These are phyloP conservation scores for Vollenhovia emeryi DNA, from an alignment of 1,140 invertebrate species.

Conservation along the genomic window DNA sequence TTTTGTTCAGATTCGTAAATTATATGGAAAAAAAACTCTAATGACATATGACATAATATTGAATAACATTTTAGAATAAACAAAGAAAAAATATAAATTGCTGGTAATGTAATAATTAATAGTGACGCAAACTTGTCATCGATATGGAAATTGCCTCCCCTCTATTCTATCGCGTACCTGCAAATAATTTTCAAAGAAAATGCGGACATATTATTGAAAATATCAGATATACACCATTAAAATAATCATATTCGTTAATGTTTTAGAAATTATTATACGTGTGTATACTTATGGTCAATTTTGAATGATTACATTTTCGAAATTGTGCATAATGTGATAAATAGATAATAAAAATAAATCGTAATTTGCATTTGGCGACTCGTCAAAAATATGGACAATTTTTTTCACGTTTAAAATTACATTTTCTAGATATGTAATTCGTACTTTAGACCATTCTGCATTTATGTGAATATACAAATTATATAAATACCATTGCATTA, in stretches of 20 bases:
- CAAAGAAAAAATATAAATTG: too few species aligned
- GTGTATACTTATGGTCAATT: not conserved
- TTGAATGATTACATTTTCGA: not conserved
- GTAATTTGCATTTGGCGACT: not conserved
- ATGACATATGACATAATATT: not conserved
- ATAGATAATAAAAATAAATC: not conserved
- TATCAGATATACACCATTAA: not conserved
- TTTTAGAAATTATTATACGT: not conserved
- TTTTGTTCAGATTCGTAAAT: not conserved
- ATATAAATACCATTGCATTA: conserved; percentile 55
- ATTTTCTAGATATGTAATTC: conserved; percentile 85
- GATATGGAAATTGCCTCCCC: not conserved
- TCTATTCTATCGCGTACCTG: not conserved
- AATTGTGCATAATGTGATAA: not conserved
- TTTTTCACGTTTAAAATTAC: not conserved
- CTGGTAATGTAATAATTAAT: not conserved
- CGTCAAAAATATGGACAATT: not conserved
- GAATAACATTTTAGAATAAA: not conserved
- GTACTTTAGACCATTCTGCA: conserved; percentile 86
- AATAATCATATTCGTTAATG: not conserved
- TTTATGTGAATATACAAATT: not conserved
- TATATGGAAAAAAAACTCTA: not conserved
- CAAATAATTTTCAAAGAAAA: conserved; percentile 32
- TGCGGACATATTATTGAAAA: too few species aligned
- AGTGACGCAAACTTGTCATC: conserved; percentile 5